Base-by-base conservation (phyloP, 2,888 invertebrate genomes). In the Kuschelorhynchus macadamiae region DNA sequence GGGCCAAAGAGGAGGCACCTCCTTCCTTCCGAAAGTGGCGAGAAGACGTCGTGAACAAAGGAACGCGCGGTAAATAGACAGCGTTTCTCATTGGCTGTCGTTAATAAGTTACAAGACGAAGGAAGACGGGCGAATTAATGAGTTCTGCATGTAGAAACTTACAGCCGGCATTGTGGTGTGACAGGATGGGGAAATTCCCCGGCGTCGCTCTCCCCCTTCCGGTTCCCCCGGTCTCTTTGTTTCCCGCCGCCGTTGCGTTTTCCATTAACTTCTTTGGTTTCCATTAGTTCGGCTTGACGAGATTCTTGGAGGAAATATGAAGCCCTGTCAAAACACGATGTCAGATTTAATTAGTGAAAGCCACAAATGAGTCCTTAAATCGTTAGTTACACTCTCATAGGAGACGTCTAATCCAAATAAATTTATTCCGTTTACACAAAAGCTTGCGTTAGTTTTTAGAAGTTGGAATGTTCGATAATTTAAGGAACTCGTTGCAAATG, bases 101-200 rank as follows among this genome's bases (percentile, higher is more conserved):
- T 81, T 82, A 81, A 82, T 81, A 82, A 81, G 80, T 80, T 76
- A 77, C 79, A 79, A 81, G 80, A 80, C 80, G 76, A 73, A 78
- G 79, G 80, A 68, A 81, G 81, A 81, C 79, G 81, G 78, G 78
- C 78, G 81, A 82, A 82, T 82, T 82, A 82, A 82, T 81, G 82
- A 81, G 80, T 79, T 78, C 65, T 71, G 68, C 71, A 71, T 71
- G 68, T 71, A 62, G 53, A 71, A 71, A 68, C 68, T 71, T 68
- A 71, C 68, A 68, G 65, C 71, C 60, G 71, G 67, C 71, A 67
- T 71, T 67, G 70, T 67, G 67, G 61, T 56, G 67, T 70, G 71
- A 71, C 71, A 67, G 71, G 59, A 60, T 52, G 59, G 57, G 59
- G 50, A 2, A 33, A 12, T 1, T 25, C 25, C 7, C 25, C 25